Evolutionary conservation across 1,140 invertebrate species (phyloP), one percentile per base, ranked within the genome.

Genomic region (Cydia pomonella): DNA sequence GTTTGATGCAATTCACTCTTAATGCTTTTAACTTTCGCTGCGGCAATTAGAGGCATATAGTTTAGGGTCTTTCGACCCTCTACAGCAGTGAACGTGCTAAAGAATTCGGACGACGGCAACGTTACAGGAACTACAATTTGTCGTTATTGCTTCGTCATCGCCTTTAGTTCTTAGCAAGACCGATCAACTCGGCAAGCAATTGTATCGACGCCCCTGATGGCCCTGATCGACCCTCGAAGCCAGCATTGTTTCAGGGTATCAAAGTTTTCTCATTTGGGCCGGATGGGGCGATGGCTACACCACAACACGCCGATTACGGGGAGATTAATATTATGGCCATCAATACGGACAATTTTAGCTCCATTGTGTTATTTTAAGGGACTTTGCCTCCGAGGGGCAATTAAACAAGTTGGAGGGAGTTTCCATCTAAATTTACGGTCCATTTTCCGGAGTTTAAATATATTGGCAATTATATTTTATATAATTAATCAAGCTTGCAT

Each of bases 321-420:
- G 53, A 59, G 53, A 59, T 23, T 59, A 59, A 59, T 59, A 59
- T 59, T 59, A 59, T 10, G 53, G 9, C 53, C 53, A 59, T 59
- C 53, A 59, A 59, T 59, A 59, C 47, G 47, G 47, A 50, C 53
- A 59, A 59, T 59, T 59, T 59, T 23, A n/a, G 53, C 53, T 59
- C 21, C 21, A 59, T 59, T 59, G 53, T 59, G 21, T 12, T 59
- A 10, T 59, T 21, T 21, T 59, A 59, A 59, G 21, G 47, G n/a
- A n/a, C 47, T 59, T 59, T 23, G 53, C 53, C 6, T 59, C n/a
- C 16, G 21, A 23, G 0, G 50, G 50, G 21, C 53, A 23, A 23
- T 59, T 59, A 23, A 59, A 59, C 21, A 59, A 23, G 53, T 23
- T 59, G 4, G 12, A n/a, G 21, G 18, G 18, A 59, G 21, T 59